These are phyloP conservation scores for Cheilosia grossa DNA, from an alignment of 2,888 invertebrate species.

Conservation along the genomic window DNA sequence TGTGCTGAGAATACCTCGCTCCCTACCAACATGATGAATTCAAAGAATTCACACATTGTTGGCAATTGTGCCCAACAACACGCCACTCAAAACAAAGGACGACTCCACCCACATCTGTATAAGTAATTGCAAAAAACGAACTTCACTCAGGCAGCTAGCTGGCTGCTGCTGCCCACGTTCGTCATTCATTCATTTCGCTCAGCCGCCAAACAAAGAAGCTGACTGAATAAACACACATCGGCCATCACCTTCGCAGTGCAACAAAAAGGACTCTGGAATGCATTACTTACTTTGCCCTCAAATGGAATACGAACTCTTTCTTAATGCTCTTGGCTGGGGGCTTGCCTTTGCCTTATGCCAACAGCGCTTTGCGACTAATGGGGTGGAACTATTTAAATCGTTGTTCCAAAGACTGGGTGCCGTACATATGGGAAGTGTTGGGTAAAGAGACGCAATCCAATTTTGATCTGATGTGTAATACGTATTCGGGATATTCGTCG, in stretches of 20 bases:
- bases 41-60: slow-evolving; percentile 28
- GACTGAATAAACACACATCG: slow-evolving; percentile 28
- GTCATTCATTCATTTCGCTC: slow-evolving; percentile 20
- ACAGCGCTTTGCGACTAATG: slow-evolving; percentile 5
- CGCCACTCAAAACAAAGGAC: neutral
- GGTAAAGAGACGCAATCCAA: neutral
- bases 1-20: no score
- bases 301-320: slow-evolving; percentile 14
- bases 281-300: slow-evolving; percentile 18
- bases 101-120: slow-evolving; percentile 12
- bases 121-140: slow-evolving; percentile 20
- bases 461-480: no score
- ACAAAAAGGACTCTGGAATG: slow-evolving; percentile 21
- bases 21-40: neutral
- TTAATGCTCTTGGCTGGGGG: slow-evolving; percentile 6
- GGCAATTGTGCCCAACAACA: slow-evolving; percentile 13
- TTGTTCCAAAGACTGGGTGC: no score
- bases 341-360: slow-evolving; percentile 3
- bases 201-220: slow-evolving; percentile 21
- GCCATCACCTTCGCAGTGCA: neutral
- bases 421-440: neutral
- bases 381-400: slow-evolving; percentile 20
- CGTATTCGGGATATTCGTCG: no score
- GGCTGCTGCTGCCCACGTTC: no score
- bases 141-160: slow-evolving; percentile 11